Percentiles rank a stretch among this genome's conserved stretches.
These are phyloP conservation scores for Gobius niger DNA, from an alignment of 2,113 vertebrate genomes.

Conservation along the genomic window DNA sequence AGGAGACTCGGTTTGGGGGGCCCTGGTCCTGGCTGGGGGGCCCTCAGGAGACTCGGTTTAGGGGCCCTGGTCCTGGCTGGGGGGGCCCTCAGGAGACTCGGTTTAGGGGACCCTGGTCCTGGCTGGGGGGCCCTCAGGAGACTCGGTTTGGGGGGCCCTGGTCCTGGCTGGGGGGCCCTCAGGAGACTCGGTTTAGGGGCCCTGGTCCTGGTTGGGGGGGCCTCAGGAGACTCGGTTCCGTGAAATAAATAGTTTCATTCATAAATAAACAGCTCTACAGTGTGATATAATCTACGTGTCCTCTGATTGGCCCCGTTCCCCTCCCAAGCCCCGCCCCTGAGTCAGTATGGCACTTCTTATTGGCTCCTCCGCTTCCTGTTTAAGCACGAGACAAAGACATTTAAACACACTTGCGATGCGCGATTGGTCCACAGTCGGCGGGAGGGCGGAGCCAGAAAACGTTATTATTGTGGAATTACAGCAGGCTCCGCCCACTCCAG, in stretches of 20 bases:
- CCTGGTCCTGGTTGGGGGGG: too few species aligned
- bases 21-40: too few species aligned
- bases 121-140: too few species aligned
- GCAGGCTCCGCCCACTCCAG: neutral
- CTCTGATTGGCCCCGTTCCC: neutral
- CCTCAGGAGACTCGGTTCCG: too few species aligned
- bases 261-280: neutral
- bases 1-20: too few species aligned
- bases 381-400: neutral
- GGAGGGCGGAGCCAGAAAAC: neutral
- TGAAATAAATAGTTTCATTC: neutral
- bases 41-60: too few species aligned
- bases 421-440: neutral
- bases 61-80: too few species aligned
- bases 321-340: neutral
- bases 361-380: neutral
- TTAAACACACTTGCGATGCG: neutral
- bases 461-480: neutral
- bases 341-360: conserved; percentile 7
- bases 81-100: too few species aligned
- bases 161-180: too few species aligned
- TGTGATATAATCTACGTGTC: neutral
- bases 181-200: too few species aligned
- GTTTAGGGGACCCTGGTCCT: too few species aligned
- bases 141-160: too few species aligned